Evolutionary conservation across 23 tunicate species (phyloP).

Genomic region (Corella eumyota): DNA sequence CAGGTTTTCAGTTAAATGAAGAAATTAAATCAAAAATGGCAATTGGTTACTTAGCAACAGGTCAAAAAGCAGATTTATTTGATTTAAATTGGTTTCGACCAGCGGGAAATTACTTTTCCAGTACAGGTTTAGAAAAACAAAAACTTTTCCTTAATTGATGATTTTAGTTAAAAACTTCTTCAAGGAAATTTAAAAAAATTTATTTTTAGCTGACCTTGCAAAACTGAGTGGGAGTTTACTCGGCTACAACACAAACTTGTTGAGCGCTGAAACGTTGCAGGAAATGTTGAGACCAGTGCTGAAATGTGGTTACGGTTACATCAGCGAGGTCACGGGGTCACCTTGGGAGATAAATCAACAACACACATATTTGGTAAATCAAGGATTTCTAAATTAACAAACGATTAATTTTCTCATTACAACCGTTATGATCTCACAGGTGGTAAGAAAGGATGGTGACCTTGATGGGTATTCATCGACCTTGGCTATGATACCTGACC

Average conservation of each 20-base stretch:
- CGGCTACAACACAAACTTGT: conserved; percentile 15
- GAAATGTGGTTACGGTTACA: conserved; percentile 33
- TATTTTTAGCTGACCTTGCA: conserved; percentile 30
- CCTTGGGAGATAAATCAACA: conserved; percentile 55
- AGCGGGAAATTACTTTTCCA: conserved; percentile 57
- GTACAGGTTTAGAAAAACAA: conserved; percentile 3
- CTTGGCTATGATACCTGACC: conserved; percentile 37
- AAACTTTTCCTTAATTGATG: not conserved
- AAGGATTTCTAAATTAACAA: not conserved
- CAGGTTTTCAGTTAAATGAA: conserved; percentile 24
- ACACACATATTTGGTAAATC: conserved; percentile 31
- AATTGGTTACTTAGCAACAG: conserved; percentile 26
- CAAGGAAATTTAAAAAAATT: too few relatives aligned
- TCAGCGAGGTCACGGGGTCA: conserved; percentile 19
- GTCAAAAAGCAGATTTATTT: conserved; percentile 12
- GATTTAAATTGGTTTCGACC: conserved; percentile 40
- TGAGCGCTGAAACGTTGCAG: conserved; percentile 28
- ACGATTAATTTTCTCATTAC: not conserved
- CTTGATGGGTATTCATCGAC: conserved; percentile 42
- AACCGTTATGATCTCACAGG: too few relatives aligned
- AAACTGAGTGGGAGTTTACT: conserved; percentile 29
- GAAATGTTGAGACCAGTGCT: conserved; percentile 39
- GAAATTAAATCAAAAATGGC: conserved; percentile 29
- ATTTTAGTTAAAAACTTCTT: too few relatives aligned
- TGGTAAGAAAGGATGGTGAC: conserved; percentile 39